A percentile compares a stretch with the other conserved stretches of the same genome.
phyloP scores from a whole-genome alignment of 2,113 vertebrate genomes.

The Steatornis caripensis region DNA sequence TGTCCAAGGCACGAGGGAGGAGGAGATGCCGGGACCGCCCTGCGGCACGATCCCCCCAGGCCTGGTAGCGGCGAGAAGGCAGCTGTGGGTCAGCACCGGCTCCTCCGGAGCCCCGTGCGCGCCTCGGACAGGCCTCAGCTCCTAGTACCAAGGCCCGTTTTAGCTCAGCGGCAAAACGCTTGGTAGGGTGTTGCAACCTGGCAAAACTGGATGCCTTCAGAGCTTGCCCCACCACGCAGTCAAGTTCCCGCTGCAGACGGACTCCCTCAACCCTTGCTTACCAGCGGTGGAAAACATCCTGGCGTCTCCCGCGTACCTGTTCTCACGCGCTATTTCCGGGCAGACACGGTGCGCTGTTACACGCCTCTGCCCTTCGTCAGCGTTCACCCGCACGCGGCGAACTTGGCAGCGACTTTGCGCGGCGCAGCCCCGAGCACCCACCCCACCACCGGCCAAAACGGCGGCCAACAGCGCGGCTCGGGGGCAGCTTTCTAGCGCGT shows the following conservation, averaged over 20 bases:
- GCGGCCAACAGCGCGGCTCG: background rate
- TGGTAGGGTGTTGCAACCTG: background rate
- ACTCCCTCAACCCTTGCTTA: too few relatives aligned
- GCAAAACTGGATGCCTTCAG: background rate
- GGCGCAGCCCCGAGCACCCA: background rate
- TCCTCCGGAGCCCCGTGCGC: accelerated
- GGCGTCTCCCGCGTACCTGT: accelerated
- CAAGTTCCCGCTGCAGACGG: background rate
- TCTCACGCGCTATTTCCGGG: background rate
- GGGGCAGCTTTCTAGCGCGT: background rate
- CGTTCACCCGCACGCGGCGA: too few relatives aligned
- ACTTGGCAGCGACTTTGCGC: background rate
- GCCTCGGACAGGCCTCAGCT: background rate
- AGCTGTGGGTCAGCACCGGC: too few relatives aligned
- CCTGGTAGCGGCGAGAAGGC: background rate
- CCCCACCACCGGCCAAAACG: background rate
- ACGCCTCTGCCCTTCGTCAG: background rate
- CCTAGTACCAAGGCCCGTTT: background rate
- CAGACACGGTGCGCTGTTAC: background rate
- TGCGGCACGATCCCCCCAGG: background rate
- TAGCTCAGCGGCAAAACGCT: background rate
- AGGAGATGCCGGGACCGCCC: background rate
- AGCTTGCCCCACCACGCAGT: background rate
- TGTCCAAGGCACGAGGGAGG: background rate
- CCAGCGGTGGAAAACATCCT: too few relatives aligned